Conservation (phyloP, 2,113 vertebrate species). For the Stictonetta naevosa region DNA sequence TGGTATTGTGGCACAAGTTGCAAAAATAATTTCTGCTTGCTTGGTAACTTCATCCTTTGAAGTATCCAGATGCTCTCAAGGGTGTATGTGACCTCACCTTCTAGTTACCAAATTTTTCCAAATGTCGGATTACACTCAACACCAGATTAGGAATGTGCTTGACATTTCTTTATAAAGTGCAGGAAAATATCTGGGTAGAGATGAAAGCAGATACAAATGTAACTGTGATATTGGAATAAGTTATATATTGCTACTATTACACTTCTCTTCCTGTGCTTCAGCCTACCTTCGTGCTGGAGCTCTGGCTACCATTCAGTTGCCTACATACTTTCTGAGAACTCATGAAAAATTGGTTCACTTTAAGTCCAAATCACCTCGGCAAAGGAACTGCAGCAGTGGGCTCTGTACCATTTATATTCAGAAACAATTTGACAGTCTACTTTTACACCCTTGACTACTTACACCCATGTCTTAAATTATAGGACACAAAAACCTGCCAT, state of each 20-base stretch:
- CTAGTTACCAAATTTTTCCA: slow-evolving; percentile 68
- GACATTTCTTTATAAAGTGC: slow-evolving; percentile 72
- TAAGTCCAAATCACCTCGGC: not conserved
- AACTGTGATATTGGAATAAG: slow-evolving; percentile 66
- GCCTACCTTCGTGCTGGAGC: slow-evolving; percentile 52
- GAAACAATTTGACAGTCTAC: not conserved
- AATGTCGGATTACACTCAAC: slow-evolving; percentile 74
- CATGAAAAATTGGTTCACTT: not conserved
- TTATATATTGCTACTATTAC: slow-evolving; percentile 65
- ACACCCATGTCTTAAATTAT: not conserved
- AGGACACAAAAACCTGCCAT: not conserved
- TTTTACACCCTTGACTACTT: not conserved
- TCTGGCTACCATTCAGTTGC: slow-evolving; percentile 27
- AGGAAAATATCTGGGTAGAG: slow-evolving; percentile 68
- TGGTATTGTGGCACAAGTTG: slow-evolving; percentile 40
- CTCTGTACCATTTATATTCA: not conserved
- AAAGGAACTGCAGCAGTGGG: not conserved
- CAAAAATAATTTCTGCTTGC: slow-evolving; percentile 56
- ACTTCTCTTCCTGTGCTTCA: slow-evolving; percentile 56
- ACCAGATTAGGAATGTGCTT: slow-evolving; percentile 68
- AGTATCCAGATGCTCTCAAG: slow-evolving; percentile 59
- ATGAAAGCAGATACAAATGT: slow-evolving; percentile 70
- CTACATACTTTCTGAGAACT: slow-evolving; percentile 33
- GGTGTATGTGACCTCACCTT: slow-evolving; percentile 63
- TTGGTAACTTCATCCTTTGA: slow-evolving; percentile 63